phyloP scores from a whole-genome alignment of 1,140 invertebrate species.

The Pectinophora gossypiella region DNA sequence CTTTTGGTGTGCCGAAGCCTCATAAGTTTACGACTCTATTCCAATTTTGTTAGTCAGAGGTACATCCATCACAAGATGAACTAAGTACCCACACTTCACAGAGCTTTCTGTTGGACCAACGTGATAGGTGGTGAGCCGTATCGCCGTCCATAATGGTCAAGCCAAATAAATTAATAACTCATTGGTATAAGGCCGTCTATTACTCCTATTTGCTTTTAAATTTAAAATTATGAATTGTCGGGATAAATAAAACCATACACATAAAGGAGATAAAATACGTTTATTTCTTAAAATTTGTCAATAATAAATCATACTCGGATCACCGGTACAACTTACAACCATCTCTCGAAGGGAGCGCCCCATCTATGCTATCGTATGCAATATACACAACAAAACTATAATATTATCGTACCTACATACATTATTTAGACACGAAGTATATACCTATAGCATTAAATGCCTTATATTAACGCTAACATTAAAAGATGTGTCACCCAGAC shows the following conservation, averaged over 20 bases:
- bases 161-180: no score
- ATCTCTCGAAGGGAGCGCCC: constrained; percentile 15
- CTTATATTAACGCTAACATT: constrained; percentile 16
- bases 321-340: constrained; percentile 26
- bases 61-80: no score
- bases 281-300: constrained; percentile 72
- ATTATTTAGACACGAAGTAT: constrained; percentile 11
- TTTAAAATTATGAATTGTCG: no score
- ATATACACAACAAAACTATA: constrained; percentile 28
- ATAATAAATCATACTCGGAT: constrained; percentile 51
- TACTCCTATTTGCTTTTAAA: no score
- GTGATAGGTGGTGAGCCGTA: no score
- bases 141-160: no score
- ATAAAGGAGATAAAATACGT: constrained; percentile 67
- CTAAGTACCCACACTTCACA: no score
- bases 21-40: no score
- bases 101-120: no score
- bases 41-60: no score
- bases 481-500: constrained; percentile 5
- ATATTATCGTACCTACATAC: neutral
- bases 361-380: constrained; percentile 21
- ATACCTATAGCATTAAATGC: constrained; percentile 26
- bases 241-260: constrained; percentile 41
- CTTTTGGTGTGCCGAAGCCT: no score
- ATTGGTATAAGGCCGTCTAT: no score